Evolutionary conservation across 1,140 invertebrate genomes (phyloP), one percentile per base, ranked within the genome.

Genomic region (Scaptomyza pallida): DNA sequence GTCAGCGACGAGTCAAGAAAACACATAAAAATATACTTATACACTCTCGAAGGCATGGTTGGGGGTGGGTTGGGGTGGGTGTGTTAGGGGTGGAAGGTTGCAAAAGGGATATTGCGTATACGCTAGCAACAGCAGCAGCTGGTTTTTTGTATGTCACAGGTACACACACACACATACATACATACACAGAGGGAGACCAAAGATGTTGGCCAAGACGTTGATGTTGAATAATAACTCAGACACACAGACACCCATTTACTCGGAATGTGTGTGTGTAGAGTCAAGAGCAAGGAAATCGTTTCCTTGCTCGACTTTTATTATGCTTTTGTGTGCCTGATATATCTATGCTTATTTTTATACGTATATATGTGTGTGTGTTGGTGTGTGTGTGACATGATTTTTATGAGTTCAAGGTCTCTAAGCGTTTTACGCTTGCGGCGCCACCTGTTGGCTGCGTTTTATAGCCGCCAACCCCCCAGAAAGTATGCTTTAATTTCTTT

Each of bases 321-420:
- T 83, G 75, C 63, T 56, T 75, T 71, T 75, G 51, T 72, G 40
- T 67, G 51, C 54, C 37, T 79, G 37, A 41, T 51, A 55, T 59
- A 50, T 83, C 57, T 45, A 47, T 77, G 48, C 33, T 37, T 72
- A 43, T 57, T 33, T 50, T 13, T 67, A 17, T 41, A 16, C 6
- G n/a, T 60, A 15, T 44, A 23, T 30, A n/a, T 64, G 17, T 69
- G 35, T 68, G 17, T 57, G 30, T 57, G 45, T 43, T n/a, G n/a
- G 21, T 82, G 61, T 82, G 48, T 73, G 71, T 71, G 60, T 80
- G 77, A 80, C 88, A 88, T 80, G 78, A 90, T 90, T 90, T 86
- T 90, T 90, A 89, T 69, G 88, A 77, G 88, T 90, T 90, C 88
- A 90, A 90, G 88, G 88, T 90, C 88, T 90, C 72, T 69, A 70